A percentile compares a stretch with the other conserved stretches of the same genome.
Conservation (phyloP, 1,140 invertebrate genomes). For the Portunus trituberculatus region DNA sequence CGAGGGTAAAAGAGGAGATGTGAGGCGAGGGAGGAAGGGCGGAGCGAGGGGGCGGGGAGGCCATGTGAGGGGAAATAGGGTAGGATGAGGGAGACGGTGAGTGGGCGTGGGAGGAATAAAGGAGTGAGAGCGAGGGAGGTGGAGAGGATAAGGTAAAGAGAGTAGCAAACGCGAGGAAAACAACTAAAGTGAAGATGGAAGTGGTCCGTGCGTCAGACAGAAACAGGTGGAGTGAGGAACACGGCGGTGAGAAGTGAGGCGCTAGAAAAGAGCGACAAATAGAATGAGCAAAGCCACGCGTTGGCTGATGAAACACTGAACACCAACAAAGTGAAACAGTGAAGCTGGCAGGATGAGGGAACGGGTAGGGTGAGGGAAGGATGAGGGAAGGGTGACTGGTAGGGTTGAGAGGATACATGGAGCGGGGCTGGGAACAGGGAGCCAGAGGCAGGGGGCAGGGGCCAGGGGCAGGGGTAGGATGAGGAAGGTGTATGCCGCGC, state of each 20-base stretch:
- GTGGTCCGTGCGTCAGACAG: too few relatives aligned
- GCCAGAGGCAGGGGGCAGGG: too few relatives aligned
- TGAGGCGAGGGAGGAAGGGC: background rate
- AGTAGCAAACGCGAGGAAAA: background rate
- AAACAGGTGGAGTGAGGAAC: background rate
- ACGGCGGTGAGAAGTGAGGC: background rate
- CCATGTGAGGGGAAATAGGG: background rate
- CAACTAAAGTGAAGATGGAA: background rate
- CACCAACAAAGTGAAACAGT: too few relatives aligned
- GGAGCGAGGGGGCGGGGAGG: background rate
- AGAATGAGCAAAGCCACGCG: background rate
- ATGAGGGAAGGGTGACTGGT: background rate
- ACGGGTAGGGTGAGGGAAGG: background rate
- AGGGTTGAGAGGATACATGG: too few relatives aligned
- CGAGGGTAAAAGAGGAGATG: constrained; percentile 16
- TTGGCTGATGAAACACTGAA: background rate
- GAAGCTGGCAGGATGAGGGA: background rate
- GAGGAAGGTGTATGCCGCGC: background rate
- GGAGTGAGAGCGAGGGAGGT: background rate
- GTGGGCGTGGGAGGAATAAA: background rate
- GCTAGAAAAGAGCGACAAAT: background rate
- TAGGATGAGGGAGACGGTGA: background rate
- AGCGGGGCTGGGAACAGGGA: too few relatives aligned
- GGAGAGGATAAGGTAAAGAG: background rate
- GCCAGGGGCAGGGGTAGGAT: too few relatives aligned